phyloP scores from a whole-genome alignment of 2,888 invertebrate species.

The Rugalucina vietnamica region DNA sequence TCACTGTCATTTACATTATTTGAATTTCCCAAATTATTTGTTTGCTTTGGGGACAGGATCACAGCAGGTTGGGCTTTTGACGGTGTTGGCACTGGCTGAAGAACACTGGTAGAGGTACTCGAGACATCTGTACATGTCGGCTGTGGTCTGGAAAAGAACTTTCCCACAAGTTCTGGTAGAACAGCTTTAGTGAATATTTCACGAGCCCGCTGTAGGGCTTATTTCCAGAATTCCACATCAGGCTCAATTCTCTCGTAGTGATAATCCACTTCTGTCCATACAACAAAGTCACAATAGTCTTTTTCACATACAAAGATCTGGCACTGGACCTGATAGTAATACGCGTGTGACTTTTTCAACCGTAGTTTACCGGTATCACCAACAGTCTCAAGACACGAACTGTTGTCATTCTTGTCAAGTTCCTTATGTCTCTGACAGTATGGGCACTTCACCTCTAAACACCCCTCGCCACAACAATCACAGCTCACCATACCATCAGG shows the following conservation, averaged over 20 bases:
- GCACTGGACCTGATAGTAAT: background rate
- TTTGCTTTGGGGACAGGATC: too few relatives aligned
- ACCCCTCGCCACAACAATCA: background rate
- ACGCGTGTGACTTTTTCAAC: background rate
- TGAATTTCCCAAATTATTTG: too few relatives aligned
- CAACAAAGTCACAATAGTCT: background rate
- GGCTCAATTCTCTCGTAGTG: background rate
- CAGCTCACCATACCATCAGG: background rate
- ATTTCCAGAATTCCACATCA: background rate
- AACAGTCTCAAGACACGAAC: background rate
- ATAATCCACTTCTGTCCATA: background rate
- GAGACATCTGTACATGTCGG: too few relatives aligned
- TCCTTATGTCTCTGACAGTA: background rate
- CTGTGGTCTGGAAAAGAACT: too few relatives aligned
- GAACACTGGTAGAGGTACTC: too few relatives aligned
- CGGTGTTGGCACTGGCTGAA: too few relatives aligned
- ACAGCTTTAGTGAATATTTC: too few relatives aligned
- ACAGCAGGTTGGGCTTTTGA: too few relatives aligned
- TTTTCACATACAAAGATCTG: background rate
- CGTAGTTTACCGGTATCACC: background rate
- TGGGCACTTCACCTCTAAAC: background rate
- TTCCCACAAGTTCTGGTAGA: too few relatives aligned
- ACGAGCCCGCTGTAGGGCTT: too few relatives aligned
- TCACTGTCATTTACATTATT: too few relatives aligned
- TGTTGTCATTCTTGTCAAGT: background rate